These are phyloP conservation scores for Diorhabda sublineata DNA, from an alignment of 1,140 invertebrate genomes.

Conservation along the genomic window DNA sequence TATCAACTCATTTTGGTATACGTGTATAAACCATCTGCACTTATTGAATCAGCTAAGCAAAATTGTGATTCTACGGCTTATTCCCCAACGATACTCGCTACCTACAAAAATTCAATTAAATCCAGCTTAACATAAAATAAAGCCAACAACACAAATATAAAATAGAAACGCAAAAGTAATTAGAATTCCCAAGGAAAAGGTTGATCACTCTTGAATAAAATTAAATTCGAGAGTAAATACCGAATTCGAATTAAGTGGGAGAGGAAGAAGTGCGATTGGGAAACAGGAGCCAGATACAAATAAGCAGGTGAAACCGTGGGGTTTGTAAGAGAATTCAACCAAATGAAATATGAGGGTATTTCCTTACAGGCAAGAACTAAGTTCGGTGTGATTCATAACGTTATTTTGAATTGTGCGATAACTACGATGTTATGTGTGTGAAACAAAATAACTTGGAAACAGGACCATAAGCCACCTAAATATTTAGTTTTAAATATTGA, in stretches of 20 bases:
- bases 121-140: constrained; percentile 40
- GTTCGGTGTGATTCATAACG: no score
- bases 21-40: no score
- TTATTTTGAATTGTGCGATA: no score
- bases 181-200: constrained; percentile 43
- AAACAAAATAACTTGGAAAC: no score
- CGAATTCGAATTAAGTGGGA: constrained; percentile 39
- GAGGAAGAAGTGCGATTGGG: constrained; percentile 8
- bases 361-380: background rate
- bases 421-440: no score
- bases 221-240: constrained; percentile 41
- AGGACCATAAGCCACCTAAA: no score
- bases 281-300: background rate
- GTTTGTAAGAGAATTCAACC: background rate
- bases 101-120: constrained; percentile 40
- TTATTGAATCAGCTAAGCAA: no score
- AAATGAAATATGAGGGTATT: constrained; percentile 1
- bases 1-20: no score
- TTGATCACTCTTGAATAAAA: constrained; percentile 38
- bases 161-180: constrained; percentile 41
- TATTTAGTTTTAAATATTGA: no score
- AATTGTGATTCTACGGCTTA: no score
- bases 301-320: background rate
- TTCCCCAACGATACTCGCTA: background rate
- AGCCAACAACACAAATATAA: constrained; percentile 36